Evolutionary conservation across 2,113 vertebrate genomes (phyloP).

Genomic region (Scomber colias): DNA sequence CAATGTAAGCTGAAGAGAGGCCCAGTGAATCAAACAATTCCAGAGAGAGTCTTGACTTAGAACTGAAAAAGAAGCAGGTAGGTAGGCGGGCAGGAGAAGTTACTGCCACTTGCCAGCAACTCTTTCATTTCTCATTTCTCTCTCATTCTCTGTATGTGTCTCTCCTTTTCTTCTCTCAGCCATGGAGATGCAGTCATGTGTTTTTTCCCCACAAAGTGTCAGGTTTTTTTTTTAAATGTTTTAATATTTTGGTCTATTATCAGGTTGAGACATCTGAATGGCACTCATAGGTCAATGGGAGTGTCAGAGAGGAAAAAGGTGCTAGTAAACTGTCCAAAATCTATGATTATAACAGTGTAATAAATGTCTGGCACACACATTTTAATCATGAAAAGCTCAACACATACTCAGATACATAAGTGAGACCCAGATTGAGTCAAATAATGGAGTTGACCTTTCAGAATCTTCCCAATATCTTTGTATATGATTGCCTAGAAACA

Average conservation of each 20-base stretch:
- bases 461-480: too few species aligned
- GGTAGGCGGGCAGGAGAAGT: not conserved
- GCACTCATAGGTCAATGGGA: not conserved
- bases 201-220: too few species aligned
- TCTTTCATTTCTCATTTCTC: not conserved
- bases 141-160: not conserved
- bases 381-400: not conserved
- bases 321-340: not conserved
- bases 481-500: too few species aligned
- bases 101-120: too few species aligned
- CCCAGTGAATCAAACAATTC: constrained; percentile 53
- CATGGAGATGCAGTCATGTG: not conserved
- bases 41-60: constrained; percentile 25
- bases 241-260: not conserved
- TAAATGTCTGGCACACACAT: not conserved
- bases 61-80: constrained; percentile 23
- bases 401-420: not conserved
- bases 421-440: not conserved
- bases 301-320: too few species aligned
- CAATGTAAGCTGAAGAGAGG: constrained; percentile 88
- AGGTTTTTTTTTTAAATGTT: too few species aligned
- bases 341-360: not conserved
- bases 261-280: not conserved
- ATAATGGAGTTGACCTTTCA: too few species aligned
- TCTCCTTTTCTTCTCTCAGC: not conserved